Evolutionary conservation across 2,113 vertebrate species (phyloP).

Genomic region (Sialia sialis): DNA sequence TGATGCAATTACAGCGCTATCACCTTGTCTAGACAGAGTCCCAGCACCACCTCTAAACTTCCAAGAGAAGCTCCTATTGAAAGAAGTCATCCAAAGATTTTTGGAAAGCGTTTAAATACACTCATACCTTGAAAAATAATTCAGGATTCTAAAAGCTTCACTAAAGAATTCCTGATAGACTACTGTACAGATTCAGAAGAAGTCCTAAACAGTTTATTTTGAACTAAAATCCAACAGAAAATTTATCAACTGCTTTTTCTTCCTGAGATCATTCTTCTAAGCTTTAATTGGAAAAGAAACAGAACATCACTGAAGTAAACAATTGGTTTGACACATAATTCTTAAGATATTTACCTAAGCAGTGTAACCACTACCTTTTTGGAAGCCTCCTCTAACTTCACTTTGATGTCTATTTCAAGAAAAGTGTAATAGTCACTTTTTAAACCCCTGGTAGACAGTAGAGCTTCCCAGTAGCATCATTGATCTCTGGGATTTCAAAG

Average conservation of each 20-base stretch:
- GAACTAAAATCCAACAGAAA: not conserved
- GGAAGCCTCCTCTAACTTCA: not conserved
- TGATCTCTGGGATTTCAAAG: not conserved
- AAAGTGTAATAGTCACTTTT: rapidly evolving
- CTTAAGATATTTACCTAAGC: not conserved
- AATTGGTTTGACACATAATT: not conserved
- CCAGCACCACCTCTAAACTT: not conserved
- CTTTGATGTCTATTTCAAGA: not conserved
- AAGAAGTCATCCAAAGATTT: not conserved
- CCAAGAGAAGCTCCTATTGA: not conserved
- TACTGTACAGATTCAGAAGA: not conserved
- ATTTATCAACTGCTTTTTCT: not conserved
- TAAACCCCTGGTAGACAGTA: not conserved
- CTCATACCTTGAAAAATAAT: not conserved
- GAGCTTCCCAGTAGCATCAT: not conserved
- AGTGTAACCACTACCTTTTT: not conserved
- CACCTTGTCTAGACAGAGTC: not conserved
- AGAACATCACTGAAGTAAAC: not conserved
- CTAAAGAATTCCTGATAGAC: not conserved
- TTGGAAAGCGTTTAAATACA: not conserved
- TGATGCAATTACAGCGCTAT: not conserved
- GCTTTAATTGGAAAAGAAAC: not conserved
- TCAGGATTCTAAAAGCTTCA: not conserved
- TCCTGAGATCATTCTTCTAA: not conserved
- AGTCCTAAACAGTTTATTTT: not conserved